Conservation (phyloP, 2,888 invertebrate genomes). For the Macrophya alboannulata region DNA sequence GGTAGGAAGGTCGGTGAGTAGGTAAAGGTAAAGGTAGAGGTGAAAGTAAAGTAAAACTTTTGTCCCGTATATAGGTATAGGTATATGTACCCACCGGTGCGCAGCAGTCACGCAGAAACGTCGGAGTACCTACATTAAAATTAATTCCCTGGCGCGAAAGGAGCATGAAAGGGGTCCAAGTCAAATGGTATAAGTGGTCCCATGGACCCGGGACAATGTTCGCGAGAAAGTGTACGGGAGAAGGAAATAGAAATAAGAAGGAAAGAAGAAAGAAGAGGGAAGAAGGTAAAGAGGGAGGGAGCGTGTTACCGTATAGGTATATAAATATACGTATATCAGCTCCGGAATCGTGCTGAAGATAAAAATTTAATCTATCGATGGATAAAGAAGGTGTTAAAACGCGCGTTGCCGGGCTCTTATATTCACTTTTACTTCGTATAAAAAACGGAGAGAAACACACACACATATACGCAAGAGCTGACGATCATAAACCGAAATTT, state of each 20-base stretch:
- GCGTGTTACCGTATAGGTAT: not conserved
- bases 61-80: not conserved
- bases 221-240: not conserved
- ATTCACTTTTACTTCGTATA: not conserved
- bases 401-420: not conserved
- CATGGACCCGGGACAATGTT: conserved; percentile 23
- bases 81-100: not conserved
- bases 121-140: conserved; percentile 22
- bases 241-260: no score
- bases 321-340: conserved; percentile 3
- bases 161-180: conserved; percentile 29
- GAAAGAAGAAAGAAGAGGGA: not conserved
- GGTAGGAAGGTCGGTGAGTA: not conserved
- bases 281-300: not conserved
- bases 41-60: conserved; percentile 6
- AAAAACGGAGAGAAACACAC: not conserved
- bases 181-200: conserved; percentile 41
- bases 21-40: not conserved
- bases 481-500: not conserved
- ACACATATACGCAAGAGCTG: not conserved
- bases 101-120: not conserved
- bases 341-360: not conserved
- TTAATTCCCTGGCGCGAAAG: conserved; percentile 32
- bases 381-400: conserved; percentile 2
- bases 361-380: conserved; percentile 26